These are phyloP conservation scores for Maniola jurtina DNA, from an alignment of 1,140 invertebrate genomes.

Conservation along the genomic window DNA sequence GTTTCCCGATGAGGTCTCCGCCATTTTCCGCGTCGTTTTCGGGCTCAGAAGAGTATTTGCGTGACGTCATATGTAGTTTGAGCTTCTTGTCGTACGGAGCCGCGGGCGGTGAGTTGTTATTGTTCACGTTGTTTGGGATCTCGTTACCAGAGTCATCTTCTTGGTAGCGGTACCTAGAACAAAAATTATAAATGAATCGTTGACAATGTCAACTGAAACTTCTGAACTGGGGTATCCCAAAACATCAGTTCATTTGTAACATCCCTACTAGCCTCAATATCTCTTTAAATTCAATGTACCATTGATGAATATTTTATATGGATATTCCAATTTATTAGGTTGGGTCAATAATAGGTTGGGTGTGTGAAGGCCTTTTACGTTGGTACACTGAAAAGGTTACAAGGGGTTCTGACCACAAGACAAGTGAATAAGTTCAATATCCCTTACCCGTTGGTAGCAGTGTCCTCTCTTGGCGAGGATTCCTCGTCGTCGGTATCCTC, in stretches of 20 bases:
- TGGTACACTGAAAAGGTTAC: background rate
- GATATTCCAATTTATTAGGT: no score
- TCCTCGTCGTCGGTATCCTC: conserved; percentile 79
- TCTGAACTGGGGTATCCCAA: no score
- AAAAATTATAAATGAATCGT: conserved; percentile 19
- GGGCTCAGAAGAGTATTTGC: conserved; percentile 71
- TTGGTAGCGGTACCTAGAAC: conserved; percentile 59
- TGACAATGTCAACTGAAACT: background rate
- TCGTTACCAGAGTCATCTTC: conserved; percentile 72
- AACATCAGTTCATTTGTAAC: no score
- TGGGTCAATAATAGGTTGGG: no score
- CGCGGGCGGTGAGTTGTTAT: conserved; percentile 73
- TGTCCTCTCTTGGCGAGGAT: conserved; percentile 46
- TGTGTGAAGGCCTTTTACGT: background rate
- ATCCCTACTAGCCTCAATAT: no score
- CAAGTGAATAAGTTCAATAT: background rate
- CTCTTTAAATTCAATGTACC: no score
- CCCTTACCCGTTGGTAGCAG: conserved; percentile 58
- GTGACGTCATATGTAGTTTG: conserved; percentile 71
- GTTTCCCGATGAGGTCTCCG: conserved; percentile 91
- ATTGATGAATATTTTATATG: no score
- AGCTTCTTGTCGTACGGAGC: conserved; percentile 78
- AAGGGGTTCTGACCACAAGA: no score
- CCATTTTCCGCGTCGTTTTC: conserved; percentile 80
- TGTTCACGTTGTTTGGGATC: conserved; percentile 77